Conservation (phyloP, 2,113 vertebrate genomes). For the Morone saxatilis region DNA sequence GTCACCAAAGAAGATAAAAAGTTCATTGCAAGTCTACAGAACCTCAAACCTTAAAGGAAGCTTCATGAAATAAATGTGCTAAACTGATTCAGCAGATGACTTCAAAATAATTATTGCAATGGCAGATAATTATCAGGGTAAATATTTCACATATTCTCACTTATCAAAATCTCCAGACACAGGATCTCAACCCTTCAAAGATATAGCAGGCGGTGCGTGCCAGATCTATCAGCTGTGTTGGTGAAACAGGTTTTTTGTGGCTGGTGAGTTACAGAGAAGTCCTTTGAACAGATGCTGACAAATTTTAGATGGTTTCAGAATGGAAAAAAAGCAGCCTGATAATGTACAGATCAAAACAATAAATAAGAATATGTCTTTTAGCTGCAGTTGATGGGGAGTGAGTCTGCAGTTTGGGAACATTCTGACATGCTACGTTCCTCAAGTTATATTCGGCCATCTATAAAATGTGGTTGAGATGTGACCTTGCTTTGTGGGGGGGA, state of each 20-base stretch:
- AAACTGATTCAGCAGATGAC: background rate
- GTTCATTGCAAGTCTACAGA: background rate
- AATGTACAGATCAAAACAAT: background rate
- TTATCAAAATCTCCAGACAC: background rate
- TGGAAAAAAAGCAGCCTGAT: background rate
- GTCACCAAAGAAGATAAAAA: no score
- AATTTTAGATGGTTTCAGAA: conserved; percentile 6
- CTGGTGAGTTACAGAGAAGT: conserved; percentile 3
- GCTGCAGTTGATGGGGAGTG: background rate
- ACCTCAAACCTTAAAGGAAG: background rate
- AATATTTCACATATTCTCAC: background rate
- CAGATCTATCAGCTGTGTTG: background rate
- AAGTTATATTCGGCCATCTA: background rate
- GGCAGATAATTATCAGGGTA: background rate
- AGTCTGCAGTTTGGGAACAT: background rate
- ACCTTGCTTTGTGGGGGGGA: background rate
- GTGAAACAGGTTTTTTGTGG: conserved; percentile 25
- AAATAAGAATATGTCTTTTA: background rate
- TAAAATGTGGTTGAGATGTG: background rate
- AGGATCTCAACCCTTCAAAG: background rate
- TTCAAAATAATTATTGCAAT: background rate
- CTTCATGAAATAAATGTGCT: background rate
- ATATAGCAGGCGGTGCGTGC: background rate
- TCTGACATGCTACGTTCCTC: background rate
- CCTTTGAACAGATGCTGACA: conserved; percentile 19